Evolutionary conservation across 2,113 vertebrate species (phyloP), one percentile per base, ranked within the genome.

Genomic region (Bombycilla garrulus): DNA sequence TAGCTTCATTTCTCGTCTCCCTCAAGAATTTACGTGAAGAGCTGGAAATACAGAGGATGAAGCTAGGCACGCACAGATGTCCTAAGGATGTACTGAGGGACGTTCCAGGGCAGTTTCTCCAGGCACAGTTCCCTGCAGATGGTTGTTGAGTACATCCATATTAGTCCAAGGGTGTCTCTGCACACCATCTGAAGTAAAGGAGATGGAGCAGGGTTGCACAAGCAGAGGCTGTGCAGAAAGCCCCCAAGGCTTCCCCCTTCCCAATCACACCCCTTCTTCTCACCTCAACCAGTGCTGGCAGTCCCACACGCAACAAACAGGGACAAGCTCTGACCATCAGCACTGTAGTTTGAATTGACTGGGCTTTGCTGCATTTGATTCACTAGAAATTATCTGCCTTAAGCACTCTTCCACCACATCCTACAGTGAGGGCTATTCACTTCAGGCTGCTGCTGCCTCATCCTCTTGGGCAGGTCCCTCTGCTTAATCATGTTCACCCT

Each of bases 231-330:
- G 28, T 24, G 18, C 9, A 61, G 45, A 51, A 50, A 81, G 18
- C 3, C 4, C 21, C 10, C 38, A 60, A 60, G 33, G 24, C 26
- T 81, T 61, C n/a, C 21, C 20, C 19, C 12, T 45, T 65, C 11
- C 58, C 13, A 6, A 3, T 28, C 29, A 60, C 8, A 15, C 15
- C 25, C 7, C 13, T 28, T 33, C 61, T 54, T 78, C 51, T 38
- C 50, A 69, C 16, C 24, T 29, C 44, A 23, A 31, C 29, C 40
- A 58, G 65, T 29, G 20, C 35, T 45, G 54, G 20, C 25, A 77
- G 54, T 21, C 11, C 25, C 80, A 73, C 38, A 44, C 0, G 0
- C 6, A 53, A 22, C 31, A 53, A 0, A 0, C 0, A 8, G 12
- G 38, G 18, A n/a, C 36, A 69, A 48, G 31, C 11, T 48, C 58